Evolutionary conservation across 1,140 invertebrate species (phyloP).

Genomic region (Sinonovacula constricta): DNA sequence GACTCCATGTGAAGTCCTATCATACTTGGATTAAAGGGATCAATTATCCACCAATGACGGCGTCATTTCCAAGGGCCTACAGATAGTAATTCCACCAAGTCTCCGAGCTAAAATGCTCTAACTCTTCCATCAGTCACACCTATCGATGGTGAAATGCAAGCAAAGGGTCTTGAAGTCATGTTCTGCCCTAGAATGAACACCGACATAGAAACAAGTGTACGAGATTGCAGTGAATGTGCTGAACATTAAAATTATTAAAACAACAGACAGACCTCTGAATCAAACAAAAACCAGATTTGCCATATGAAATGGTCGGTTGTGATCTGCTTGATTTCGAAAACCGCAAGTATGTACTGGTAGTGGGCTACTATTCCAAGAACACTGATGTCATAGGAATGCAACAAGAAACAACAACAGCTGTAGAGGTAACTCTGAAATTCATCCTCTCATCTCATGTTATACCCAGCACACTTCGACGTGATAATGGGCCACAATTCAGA

Average conservation of each 20-base stretch:
- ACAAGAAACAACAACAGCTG: too few relatives aligned
- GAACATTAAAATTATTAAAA: too few relatives aligned
- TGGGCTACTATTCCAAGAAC: conserved; percentile 56
- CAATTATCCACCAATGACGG: conserved; percentile 43
- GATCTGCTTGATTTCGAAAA: conserved; percentile 49
- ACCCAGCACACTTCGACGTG: conserved; percentile 67
- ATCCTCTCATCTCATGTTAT: conserved; percentile 44
- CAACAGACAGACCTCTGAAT: conserved; percentile 11
- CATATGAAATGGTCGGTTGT: conserved; percentile 28
- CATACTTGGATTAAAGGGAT: conserved; percentile 47
- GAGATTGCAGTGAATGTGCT: too few relatives aligned
- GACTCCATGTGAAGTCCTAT: too few relatives aligned
- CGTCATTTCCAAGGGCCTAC: conserved; percentile 41
- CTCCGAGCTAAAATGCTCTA: conserved; percentile 72
- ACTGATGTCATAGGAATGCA: conserved; percentile 35
- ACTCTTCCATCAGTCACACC: conserved; percentile 77
- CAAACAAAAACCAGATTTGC: conserved; percentile 27
- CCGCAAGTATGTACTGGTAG: conserved; percentile 46
- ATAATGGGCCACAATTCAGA: conserved; percentile 78
- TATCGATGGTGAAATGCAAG: conserved; percentile 77
- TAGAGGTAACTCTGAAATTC: too few relatives aligned
- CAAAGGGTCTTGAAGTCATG: conserved; percentile 72
- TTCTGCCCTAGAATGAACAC: conserved; percentile 79
- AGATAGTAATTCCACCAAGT: conserved; percentile 74
- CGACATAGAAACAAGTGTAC: too few relatives aligned